Evolutionary conservation across 2,888 invertebrate species (phyloP), one percentile per base, ranked within the genome.

Genomic region (Drosophila diplacantha): DNA sequence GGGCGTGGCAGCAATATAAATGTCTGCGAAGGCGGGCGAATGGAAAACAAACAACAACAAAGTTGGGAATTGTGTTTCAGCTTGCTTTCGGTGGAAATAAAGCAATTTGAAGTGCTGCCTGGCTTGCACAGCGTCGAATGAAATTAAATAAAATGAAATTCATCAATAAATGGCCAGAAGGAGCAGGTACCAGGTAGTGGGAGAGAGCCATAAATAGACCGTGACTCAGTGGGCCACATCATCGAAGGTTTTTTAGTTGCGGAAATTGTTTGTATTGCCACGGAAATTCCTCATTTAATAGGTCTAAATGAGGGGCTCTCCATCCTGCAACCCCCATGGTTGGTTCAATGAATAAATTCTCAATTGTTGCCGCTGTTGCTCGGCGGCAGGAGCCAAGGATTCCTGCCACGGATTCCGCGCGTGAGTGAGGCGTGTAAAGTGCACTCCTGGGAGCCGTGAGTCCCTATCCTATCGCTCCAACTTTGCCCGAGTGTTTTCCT

Each of bases 91-190:
- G 63, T 56, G 63, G 57, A 65, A 76, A 73, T 74, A 83, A 78
- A 74, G 77, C 73, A 72, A 81, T 77, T 81, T 73, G 49, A 47
- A 76, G 78, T 72, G 72, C 55, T 52, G 16, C n/a, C 47, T 49
- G 50, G 54, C 47, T 29, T 34, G 43, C 32, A 29, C 18, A 44
- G 50, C 20, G 20, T 31, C 60, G 56, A 67, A 50, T 65, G 62
- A 62, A 72, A 54, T 66, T 69, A 71, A 73, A 55, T 60, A 66
- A 74, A 82, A 77, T 72, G 69, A 83, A 81, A 80, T 81, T 79
- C 75, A 79, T 83, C 78, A 79, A 83, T 80, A 83, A 75, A 81
- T 77, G 79, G 73, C 68, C 63, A 58, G 56, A 39, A 73, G 43
- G 39, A 41, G 11, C 39, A 46, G 43, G 38, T 52, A 31, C n/a